These are phyloP conservation scores for silkworm (Bombyx mori) DNA, from an alignment of 1,140 invertebrate species.

Conservation along the genomic window ASM3026992v2 NC_085116.1:11523001-11523500, in stretches of 20 bases:
- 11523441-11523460: slow-evolving; percentile 63
- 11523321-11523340: slow-evolving; percentile 52
- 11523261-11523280: slow-evolving; percentile 67
- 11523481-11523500: not conserved
- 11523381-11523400: slow-evolving; percentile 69
- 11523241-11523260: slow-evolving; percentile 49
- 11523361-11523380: slow-evolving; percentile 64
- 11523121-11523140: slow-evolving; percentile 1
- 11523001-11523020: no score
- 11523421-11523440: slow-evolving; percentile 70
- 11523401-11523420: slow-evolving; percentile 71
- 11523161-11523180: slow-evolving; percentile 32
- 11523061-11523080: no score
- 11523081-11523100: no score
- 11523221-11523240: slow-evolving; percentile 29
- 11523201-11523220: slow-evolving; percentile 25
- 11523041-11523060: no score
- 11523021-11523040: no score
- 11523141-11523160: slow-evolving; percentile 9
- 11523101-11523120: no score
- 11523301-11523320: slow-evolving; percentile 58
- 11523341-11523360: slow-evolving; percentile 54
- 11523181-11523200: slow-evolving; percentile 31
- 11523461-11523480: slow-evolving; percentile 24
- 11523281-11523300: slow-evolving; percentile 63